These are phyloP conservation scores for Xanthorhoe designata DNA, from an alignment of 2,888 invertebrate species.

Conservation along the genomic window DNA sequence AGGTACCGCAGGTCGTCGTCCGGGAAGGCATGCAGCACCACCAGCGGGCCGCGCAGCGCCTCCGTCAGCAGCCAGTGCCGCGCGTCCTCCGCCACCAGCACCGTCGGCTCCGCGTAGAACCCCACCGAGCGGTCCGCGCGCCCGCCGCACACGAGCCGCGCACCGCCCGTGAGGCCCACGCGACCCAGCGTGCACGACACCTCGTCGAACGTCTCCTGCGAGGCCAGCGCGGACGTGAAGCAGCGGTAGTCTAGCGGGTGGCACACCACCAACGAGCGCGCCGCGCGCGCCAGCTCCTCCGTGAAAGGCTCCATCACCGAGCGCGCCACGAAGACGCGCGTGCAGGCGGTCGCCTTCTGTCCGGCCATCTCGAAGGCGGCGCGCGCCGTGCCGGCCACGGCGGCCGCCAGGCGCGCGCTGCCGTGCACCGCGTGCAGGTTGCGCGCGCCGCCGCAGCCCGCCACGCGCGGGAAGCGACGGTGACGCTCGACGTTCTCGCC, in stretches of 20 bases:
- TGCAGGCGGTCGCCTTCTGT: constrained; percentile 99
- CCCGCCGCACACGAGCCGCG: constrained; percentile 57
- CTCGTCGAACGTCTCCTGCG: constrained; percentile 92
- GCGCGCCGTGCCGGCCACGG: constrained; percentile 93
- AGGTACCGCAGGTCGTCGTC: constrained; percentile 86
- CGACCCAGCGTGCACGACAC: constrained; percentile 83
- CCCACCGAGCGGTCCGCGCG: constrained; percentile 86
- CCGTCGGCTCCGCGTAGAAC: constrained; percentile 95
- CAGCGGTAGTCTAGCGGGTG: constrained; percentile 90
- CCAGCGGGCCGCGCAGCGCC: constrained; percentile 97
- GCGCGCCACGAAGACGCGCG: constrained; percentile 96
- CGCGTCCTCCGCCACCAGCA: constrained; percentile 91
- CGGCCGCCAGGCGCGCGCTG: constrained; percentile 93
- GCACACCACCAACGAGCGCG: constrained; percentile 93
- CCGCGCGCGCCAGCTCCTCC: constrained; percentile 88
- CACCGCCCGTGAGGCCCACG: constrained; percentile 5
- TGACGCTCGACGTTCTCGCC: constrained; percentile 94
- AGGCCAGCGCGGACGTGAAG: constrained; percentile 93
- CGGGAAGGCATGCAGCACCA: constrained; percentile 93
- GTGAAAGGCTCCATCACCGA: constrained; percentile 93
- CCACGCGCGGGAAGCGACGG: constrained; percentile 95
- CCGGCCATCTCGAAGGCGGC: constrained; percentile 98
- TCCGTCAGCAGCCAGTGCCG: constrained; percentile 92
- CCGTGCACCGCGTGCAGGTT: constrained; percentile 99
- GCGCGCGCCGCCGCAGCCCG: constrained; percentile 97